phyloP scores from a whole-genome alignment of 2,888 invertebrate genomes.

The Myopa testacea region DNA sequence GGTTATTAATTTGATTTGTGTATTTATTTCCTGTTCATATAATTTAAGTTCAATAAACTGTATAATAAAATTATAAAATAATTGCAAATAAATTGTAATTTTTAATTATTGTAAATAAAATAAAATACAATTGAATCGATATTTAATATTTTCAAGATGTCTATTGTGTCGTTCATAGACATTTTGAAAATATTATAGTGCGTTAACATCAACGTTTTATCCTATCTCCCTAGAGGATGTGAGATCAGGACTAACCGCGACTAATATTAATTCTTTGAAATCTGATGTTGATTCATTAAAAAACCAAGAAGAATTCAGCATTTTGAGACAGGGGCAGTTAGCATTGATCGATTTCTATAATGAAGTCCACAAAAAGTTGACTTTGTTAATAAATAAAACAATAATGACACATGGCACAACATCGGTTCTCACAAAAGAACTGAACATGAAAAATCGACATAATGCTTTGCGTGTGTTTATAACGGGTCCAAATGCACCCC shows the following conservation, averaged over 20 bases:
- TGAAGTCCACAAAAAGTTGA: too few species aligned
- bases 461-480: conserved; percentile 6
- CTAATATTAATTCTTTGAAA: background rate
- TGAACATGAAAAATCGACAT: background rate
- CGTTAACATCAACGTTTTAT: too few species aligned
- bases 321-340: conserved; percentile 38
- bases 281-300: too few species aligned
- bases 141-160: too few species aligned
- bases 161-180: too few species aligned
- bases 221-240: too few species aligned
- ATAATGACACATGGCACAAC: conserved; percentile 4
- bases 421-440: background rate
- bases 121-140: too few species aligned
- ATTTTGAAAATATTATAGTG: too few species aligned
- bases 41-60: too few species aligned
- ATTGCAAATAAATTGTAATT: background rate
- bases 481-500: conserved; percentile 5
- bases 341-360: conserved; percentile 21
- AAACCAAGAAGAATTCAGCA: conserved; percentile 34
- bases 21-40: too few species aligned
- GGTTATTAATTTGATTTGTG: too few species aligned
- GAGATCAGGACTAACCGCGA: background rate
- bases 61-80: background rate
- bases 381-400: background rate
- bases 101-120: background rate